Base-by-base conservation (phyloP, 2,113 vertebrate genomes). In the Ginglymostoma cirratum region DNA sequence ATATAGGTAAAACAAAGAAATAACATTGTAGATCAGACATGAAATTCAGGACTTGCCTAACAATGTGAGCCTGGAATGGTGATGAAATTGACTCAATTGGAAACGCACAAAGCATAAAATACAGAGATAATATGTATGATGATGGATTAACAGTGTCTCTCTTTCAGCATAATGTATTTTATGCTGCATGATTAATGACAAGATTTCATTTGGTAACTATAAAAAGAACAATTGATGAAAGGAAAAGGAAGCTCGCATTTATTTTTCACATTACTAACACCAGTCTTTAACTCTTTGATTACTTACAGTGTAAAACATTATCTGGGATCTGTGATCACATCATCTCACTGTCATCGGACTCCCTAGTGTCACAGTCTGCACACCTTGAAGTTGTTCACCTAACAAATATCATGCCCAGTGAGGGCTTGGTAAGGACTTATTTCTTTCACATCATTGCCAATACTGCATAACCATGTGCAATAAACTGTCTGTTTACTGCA, bases 271-370 rank as follows among this genome's bases (percentile, higher is more conserved):
- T 27, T 52, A 72, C 94, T 95, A 95, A 95, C 94, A 72, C 67
- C 27, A 48, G 93, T 70, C 93, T 70, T 95, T 42, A 69, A 42
- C 15, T 95, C 42, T 94, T 70, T 95, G 94, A 48, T 27, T 95
- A n/a, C 48, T 96, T 96, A 66, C 97, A 99, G 99, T 99, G 99
- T 97, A 99, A 99, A 97, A 98, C 98, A 92, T 97, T 99, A 97
- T 98, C 98, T 96, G 98, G 98, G 97, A 99, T 99, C 96, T 99
- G 98, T 96, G 98, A 99, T 97, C 99, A 99, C 97, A 98, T 99
- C 98, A 98, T 99, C 97, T 98, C 98, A 5, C 97, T 99, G 96
- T 99, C 99, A 83, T 99, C 98, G 7, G 98, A 99, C 96, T 98
- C 98, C 30, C 97, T 98, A 97, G 98, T 98, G 96, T 98, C 98